Evolutionary conservation across 2,797 vertebrate genomes (phyloP), one percentile per base, ranked within the genome.

Genomic region (Salarias fasciatus): DNA sequence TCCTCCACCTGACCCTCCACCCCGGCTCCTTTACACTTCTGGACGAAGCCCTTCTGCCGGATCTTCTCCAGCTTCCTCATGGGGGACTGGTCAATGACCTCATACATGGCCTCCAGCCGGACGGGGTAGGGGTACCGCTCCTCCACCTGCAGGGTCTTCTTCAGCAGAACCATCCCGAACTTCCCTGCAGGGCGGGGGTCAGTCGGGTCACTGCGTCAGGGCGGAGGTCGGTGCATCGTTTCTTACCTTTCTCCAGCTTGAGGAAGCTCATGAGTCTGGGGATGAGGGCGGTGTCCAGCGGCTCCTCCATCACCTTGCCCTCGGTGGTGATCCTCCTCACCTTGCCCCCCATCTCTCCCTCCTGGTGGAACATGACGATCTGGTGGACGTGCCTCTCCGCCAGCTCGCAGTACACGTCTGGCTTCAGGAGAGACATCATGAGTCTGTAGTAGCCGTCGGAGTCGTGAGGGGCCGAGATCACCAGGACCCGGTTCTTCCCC

Each of bases 41-140:
- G 96, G 46, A 99, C 92, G 47, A 99, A 99, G 15, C 95, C 97
- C 72, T 97, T 99, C 91, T 99, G 98, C 49, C 97, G 88, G 28
- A 94, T 83, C 86, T 95, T 98, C 92, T 99, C 96, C 53, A 98
- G 89, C 90, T 88, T 95, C 74, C 98, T 93, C 76, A 98, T 91
- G 50, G 97, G 95, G 0, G 94, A 92, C 84, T 95, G 96, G 80
- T 99, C 98, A 8, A 99, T 97, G 46, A 96, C 91, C 88, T 99
- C 98, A 0, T 98, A 99, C 92, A 99, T 92, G 60, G 98, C 98
- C 86, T 99, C 98, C 75, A 99, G 86, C 84, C 97, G 94, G 44
- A 99, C 98, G 0, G 98, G 97, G 60, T 99, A 99, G 1, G 98
- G 98, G 78, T 99, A 99, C 50, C 95, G 92, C 87, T 99, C 98